Percentiles rank a stretch among this genome's conserved stretches.
Conservation (phyloP, 2,797 vertebrate genomes). For the Pseudocheirus occidentalis region DNA sequence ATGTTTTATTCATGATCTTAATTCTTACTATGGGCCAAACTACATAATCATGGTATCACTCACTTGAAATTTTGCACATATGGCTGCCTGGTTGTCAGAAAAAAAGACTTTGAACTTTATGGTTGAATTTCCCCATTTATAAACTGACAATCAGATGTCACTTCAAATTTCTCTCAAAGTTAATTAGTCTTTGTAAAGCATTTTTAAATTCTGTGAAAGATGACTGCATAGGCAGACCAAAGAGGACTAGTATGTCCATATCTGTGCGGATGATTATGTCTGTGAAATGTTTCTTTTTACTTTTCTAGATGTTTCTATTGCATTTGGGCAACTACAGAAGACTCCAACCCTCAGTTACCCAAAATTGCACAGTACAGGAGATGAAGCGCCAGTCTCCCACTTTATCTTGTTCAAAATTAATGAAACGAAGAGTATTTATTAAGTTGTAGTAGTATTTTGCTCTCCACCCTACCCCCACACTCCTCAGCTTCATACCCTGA, state of each 20-base stretch:
- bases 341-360: background rate
- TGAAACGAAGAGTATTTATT: background rate
- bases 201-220: constrained; percentile 16
- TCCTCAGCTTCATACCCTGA: background rate
- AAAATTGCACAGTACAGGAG: background rate
- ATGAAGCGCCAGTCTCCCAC: background rate
- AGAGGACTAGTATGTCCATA: constrained; percentile 6
- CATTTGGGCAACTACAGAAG: background rate
- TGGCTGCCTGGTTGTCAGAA: constrained; percentile 56
- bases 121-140: constrained; percentile 50
- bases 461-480: background rate
- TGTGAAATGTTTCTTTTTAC: constrained; percentile 2
- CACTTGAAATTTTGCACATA: constrained; percentile 51
- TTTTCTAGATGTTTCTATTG: constrained; percentile 34
- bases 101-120: constrained; percentile 51
- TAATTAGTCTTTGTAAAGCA: constrained; percentile 48
- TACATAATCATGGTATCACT: constrained; percentile 58
- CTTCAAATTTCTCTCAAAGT: constrained; percentile 53
- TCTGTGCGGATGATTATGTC: constrained; percentile 25
- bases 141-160: constrained; percentile 53
- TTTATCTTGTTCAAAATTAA: background rate
- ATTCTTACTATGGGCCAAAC: constrained; percentile 54
- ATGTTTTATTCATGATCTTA: constrained; percentile 35
- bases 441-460: background rate
- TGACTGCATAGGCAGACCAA: constrained; percentile 35